Evolutionary conservation across 35 echinoderm and acorn worm species (phyloP).

Genomic region (Eucidaris tribuloides): DNA sequence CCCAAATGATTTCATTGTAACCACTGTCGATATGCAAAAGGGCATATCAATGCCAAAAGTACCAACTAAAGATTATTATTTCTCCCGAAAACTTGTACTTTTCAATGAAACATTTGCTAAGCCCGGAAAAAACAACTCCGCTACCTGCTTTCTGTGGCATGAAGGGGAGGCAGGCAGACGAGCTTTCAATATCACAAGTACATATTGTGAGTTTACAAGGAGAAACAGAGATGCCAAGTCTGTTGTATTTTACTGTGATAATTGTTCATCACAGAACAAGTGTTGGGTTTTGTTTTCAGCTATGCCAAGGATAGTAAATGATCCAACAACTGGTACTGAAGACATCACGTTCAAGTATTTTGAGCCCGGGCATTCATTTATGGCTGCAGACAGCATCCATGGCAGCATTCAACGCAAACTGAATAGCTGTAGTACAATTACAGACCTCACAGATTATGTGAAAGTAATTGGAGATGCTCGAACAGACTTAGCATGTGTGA

Average conservation of each 20-base stretch:
- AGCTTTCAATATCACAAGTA: constrained; percentile 21
- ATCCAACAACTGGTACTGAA: not conserved
- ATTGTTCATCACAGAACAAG: constrained; percentile 29
- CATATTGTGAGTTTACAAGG: not conserved
- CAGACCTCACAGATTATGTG: constrained; percentile 10
- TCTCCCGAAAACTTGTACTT: constrained; percentile 33
- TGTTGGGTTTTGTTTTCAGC: constrained; percentile 15
- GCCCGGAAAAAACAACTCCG: not conserved
- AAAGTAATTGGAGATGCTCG: not conserved
- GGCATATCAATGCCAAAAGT: constrained; percentile 30
- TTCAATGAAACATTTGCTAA: constrained; percentile 50
- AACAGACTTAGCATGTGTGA: not conserved
- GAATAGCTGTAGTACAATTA: not conserved
- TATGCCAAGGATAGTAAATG: constrained; percentile 11
- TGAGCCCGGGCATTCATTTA: constrained; percentile 30
- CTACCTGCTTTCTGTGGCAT: constrained; percentile 15
- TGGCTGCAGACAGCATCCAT: constrained; percentile 38
- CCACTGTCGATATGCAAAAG: constrained; percentile 48
- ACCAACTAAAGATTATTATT: constrained; percentile 38
- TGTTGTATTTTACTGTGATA: constrained; percentile 16
- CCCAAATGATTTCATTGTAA: not conserved
- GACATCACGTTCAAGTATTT: constrained; percentile 39
- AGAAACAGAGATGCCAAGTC: not conserved
- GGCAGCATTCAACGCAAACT: constrained; percentile 4
- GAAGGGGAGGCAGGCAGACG: constrained; percentile 37